Percentiles rank a stretch among this genome's conserved stretches.
Evolutionary conservation across 2,888 invertebrate genomes (phyloP).

Genomic region (Empis livida): DNA sequence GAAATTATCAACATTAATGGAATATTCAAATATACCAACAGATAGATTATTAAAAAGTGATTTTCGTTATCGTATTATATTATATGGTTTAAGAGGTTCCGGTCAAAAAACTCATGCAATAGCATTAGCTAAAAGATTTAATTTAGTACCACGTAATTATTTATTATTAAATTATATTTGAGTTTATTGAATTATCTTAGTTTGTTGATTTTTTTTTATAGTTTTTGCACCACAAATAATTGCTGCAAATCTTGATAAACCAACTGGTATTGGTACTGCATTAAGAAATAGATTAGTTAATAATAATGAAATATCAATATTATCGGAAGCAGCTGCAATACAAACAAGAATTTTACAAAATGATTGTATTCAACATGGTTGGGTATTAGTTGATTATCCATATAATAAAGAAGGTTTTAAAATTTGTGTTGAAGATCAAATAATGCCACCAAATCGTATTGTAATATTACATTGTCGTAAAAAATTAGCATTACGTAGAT

Average conservation of each 20-base stretch:
- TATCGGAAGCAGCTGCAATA: conserved; percentile 21
- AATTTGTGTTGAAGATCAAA: conserved; percentile 36
- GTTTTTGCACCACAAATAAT: background rate
- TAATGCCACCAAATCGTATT: conserved; percentile 43
- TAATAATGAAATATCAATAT: conserved; percentile 17
- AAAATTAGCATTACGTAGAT: conserved; percentile 19
- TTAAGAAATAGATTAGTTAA: conserved; percentile 19
- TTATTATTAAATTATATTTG: no score
- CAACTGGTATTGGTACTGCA: conserved; percentile 12
- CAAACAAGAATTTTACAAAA: conserved; percentile 24
- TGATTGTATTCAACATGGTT: conserved; percentile 43
- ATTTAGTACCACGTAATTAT: conserved; percentile 14
- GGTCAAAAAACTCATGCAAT: conserved; percentile 42
- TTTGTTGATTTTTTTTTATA: background rate
- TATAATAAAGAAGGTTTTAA: conserved; percentile 41
- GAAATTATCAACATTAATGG: conserved; percentile 8
- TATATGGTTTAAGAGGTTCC: conserved; percentile 44
- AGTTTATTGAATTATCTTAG: background rate
- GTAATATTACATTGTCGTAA: conserved; percentile 25
- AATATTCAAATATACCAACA: background rate
- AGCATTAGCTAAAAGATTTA: conserved; percentile 36
- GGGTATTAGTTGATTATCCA: conserved; percentile 46
- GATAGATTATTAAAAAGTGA: conserved; percentile 1
- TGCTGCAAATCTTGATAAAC: background rate
- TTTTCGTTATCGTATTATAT: conserved; percentile 37